Conservation (phyloP, 1,140 invertebrate species). For the Zaprionus inermis region DNA sequence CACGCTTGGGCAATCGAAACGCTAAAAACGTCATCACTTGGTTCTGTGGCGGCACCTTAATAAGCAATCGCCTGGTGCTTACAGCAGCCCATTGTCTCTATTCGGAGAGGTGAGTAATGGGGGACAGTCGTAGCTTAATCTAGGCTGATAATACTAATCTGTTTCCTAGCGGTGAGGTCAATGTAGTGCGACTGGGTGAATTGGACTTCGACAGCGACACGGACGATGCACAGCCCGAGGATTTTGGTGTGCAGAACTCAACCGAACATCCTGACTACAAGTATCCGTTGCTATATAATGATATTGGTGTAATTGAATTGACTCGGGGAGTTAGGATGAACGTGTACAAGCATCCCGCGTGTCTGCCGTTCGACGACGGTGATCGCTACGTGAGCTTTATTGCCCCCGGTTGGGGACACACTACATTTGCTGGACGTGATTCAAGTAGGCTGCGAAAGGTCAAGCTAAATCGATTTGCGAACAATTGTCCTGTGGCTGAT, state of each 20-base stretch:
- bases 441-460: constrained; percentile 85
- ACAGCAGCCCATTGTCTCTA: constrained; percentile 84
- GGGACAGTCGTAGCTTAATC: background rate
- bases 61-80: constrained; percentile 78
- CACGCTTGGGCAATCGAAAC: constrained; percentile 65
- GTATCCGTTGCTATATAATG: constrained; percentile 52
- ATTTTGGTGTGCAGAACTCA: constrained; percentile 38
- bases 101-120: constrained; percentile 31
- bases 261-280: constrained; percentile 58
- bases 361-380: constrained; percentile 54
- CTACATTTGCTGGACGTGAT: constrained; percentile 7
- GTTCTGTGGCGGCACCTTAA: constrained; percentile 83
- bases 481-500: constrained; percentile 57
- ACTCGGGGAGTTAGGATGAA: constrained; percentile 30
- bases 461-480: constrained; percentile 64
- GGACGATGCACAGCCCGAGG: constrained; percentile 66
- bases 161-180: constrained; percentile 34
- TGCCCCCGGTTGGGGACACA: constrained; percentile 63
- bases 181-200: constrained; percentile 66
- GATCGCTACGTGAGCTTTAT: constrained; percentile 32
- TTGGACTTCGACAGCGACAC: constrained; percentile 53
- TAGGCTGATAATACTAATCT: background rate
- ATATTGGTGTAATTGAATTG: constrained; percentile 62
- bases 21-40: constrained; percentile 51
- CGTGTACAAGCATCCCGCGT: constrained; percentile 62